Base-by-base conservation (phyloP, 64 coral and sea anemone genomes). In the Pachyseris speciosa region DNA sequence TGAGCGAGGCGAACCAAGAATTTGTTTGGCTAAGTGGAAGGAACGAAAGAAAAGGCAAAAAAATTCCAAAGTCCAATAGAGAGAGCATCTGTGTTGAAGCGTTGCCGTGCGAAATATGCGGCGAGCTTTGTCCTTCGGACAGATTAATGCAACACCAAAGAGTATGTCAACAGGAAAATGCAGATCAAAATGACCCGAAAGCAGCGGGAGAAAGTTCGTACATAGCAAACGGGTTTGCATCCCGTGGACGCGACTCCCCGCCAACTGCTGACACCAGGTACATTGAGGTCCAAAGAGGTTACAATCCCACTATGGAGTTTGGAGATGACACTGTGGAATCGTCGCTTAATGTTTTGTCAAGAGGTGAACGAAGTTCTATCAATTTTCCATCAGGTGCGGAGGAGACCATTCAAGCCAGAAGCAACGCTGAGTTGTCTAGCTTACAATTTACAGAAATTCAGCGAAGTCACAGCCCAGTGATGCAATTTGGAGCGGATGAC, bases 91-190 rank as follows among this genome's bases (percentile, higher is more conserved):
- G 1, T 19, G 27, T 89, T 19, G 57, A 51, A 65, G 87, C 87
- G 9, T 22, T 90, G 16, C 87, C 87, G 0, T 90, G 87, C 68
- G 87, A 90, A 36, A 17, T 79, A 40, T 90, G 87, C 48, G 58
- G 57, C 5, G 87, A 90, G 12, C 37, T 90, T 7, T 90, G 74
- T 36, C 87, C 87, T n/a, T 77, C 87, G 10, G 74, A 90, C 33
- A 77, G 24, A 27, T 58, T 90, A 36, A 66, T 79, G 38, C 24
- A 78, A 0, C 87, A 90, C 47, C 87, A 90, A 30, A 7, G 3
- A 25, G 58, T 50, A 32, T 90, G 87, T 28, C 52, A 29, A 68
- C 16, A 28, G 26, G 40, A 74, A 47, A 74, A 12, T 44, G 22
- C 70, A 1, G 11, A 4, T 9, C 7, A 39, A 74, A 74, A 44